Percentiles rank a stretch among this genome's conserved stretches.
Conservation (phyloP, 2,113 vertebrate species). For the Tricholaema leucomelas region DNA sequence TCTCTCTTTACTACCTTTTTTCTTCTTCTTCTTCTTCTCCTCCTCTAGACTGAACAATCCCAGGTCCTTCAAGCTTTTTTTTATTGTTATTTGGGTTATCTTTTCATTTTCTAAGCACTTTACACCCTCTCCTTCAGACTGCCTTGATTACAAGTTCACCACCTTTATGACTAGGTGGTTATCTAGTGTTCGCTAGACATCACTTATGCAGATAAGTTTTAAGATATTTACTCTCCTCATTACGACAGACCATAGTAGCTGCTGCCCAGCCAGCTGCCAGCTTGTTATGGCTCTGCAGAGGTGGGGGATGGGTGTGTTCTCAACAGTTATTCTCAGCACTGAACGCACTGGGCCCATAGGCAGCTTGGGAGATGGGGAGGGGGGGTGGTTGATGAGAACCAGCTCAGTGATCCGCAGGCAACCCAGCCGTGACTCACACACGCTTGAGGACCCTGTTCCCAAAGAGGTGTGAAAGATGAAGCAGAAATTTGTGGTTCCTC, state of each 20-base stretch:
- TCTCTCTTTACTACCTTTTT: accelerated
- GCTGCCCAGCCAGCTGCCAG: not conserved
- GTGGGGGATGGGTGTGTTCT: not conserved
- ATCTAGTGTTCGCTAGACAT: not conserved
- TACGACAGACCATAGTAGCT: not conserved
- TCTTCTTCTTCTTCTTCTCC: not conserved
- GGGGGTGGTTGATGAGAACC: not conserved
- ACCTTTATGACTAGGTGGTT: not conserved
- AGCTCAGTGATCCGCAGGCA: not conserved
- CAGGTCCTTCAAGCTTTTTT: not conserved
- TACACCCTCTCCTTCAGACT: not conserved
- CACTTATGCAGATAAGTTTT: not conserved
- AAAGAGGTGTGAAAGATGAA: not conserved
- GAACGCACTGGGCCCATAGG: accelerated
- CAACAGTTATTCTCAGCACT: not conserved
- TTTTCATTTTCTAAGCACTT: not conserved
- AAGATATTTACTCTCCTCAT: not conserved
- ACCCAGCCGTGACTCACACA: accelerated
- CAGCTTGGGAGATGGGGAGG: not conserved
- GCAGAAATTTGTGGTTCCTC: not conserved
- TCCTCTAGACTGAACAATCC: not conserved
- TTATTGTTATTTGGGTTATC: not conserved
- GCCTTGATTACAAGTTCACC: not conserved
- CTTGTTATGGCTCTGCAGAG: not conserved
- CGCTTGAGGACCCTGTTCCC: accelerated